Conservation (phyloP, 92 coral and sea anemone genomes). For the Epizoanthus illoricatus region DNA sequence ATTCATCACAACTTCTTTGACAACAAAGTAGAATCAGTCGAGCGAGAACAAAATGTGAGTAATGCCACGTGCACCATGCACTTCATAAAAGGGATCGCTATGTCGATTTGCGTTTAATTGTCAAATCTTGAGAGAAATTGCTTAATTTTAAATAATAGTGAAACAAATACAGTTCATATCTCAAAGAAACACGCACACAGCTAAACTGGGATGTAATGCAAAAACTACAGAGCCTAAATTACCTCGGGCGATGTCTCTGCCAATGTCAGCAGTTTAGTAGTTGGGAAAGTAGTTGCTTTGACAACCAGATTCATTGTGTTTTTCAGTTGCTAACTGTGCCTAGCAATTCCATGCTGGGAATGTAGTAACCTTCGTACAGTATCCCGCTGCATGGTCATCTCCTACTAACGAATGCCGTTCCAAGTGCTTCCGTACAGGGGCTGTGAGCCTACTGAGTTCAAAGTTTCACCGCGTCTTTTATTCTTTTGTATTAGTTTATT, state of each 20-base stretch:
- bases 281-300: neutral
- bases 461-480: slow-evolving; percentile 2
- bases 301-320: neutral
- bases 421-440: neutral
- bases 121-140: no score
- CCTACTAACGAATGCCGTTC: neutral
- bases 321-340: slow-evolving; percentile 4
- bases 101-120: no score
- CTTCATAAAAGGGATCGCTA: neutral
- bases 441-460: neutral
- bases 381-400: neutral
- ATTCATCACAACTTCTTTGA: neutral
- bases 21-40: neutral
- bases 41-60: neutral
- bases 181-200: neutral
- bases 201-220: neutral
- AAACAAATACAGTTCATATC: neutral
- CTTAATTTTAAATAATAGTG: neutral
- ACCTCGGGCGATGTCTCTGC: neutral
- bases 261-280: neutral
- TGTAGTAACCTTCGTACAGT: neutral
- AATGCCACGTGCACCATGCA: neutral
- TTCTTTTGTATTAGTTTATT: neutral
- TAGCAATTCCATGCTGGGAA: slow-evolving; percentile 5
- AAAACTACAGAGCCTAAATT: neutral